Evolutionary conservation across 2,113 vertebrate genomes (phyloP), one percentile per base, ranked within the genome.

Genomic region (Cephalophus harveyi): DNA sequence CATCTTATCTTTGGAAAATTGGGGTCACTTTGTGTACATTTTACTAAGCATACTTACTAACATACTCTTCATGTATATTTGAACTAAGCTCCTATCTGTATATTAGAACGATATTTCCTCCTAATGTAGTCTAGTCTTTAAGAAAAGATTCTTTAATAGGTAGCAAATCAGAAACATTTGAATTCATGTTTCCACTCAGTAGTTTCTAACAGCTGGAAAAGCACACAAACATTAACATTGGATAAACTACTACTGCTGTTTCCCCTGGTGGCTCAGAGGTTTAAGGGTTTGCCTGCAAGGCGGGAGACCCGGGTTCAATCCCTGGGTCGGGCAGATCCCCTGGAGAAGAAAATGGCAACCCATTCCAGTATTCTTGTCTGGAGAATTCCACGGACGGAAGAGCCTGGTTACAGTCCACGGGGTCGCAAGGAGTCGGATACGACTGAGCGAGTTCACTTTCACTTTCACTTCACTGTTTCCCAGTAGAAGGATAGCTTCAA

Each of bases 201-300:
- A 82, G 59, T 82, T 93, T 90, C 0, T 62, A 97, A 83, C 9
- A 67, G 48, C 52, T 87, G n/a, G 79, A 95, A 94, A 97, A 94
- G 30, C 50, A 81, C 27, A 92, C n/a, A 93, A 87, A 96, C 85
- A 43, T 48, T 92, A 94, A 79, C 30, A 89, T 0, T 50, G 5
- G 50, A 33, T 86, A 83, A 97, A 86, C 25, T 46, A 93, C 40
- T 30, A 91, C 28, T 50, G 67, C 25, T 54, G 23, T 50, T 94
- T 84, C 81, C 88, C 55, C 25, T 27, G 57, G 25, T 59, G 57
- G 10, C 57, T 59, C 25, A 59, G 57, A 59, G 25, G 57, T 59
- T 27, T 27, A 59, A 59, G 57, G 57, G 25, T 59, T 10, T 59
- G 57, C 57, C 25, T 27, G 57, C 25, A 59, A 59, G 10, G 57